Evolutionary conservation across 2,888 invertebrate species (phyloP).

Genomic region (Notodonta dromedarius): DNA sequence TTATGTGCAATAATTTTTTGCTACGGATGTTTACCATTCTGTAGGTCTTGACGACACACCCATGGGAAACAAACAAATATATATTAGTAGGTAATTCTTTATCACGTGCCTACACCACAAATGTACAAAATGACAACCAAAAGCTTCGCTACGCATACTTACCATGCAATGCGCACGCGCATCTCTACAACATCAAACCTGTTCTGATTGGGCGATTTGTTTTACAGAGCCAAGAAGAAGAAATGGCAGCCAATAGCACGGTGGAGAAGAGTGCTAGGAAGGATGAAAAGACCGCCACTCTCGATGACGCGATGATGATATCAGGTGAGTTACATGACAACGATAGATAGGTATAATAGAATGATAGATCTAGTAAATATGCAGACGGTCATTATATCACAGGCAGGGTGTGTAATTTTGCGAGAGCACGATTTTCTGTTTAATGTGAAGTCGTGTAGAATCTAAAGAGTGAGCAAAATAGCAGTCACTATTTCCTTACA

Average conservation of each 20-base stretch:
- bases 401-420: no score
- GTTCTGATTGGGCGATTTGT: conserved; percentile 1
- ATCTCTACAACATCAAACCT: not conserved
- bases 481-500: no score
- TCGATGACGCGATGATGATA: conserved; percentile 73
- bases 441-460: no score
- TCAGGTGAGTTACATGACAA: conserved; percentile 54
- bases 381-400: no score
- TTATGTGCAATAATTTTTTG: no score
- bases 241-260: conserved; percentile 51
- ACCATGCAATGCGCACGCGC: not conserved
- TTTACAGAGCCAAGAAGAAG: conserved; percentile 23
- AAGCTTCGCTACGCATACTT: not conserved
- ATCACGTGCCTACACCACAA: not conserved
- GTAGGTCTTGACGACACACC: no score
- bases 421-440: no score
- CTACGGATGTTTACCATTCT: no score
- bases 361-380: no score
- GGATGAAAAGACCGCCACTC: conserved; percentile 48
- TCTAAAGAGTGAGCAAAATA: no score
- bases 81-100: not conserved
- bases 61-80: no score
- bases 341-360: not conserved
- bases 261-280: conserved; percentile 42
- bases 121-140: not conserved